Evolutionary conservation across 2,888 invertebrate species (phyloP).

Genomic region (Plemyria rubiginata): DNA sequence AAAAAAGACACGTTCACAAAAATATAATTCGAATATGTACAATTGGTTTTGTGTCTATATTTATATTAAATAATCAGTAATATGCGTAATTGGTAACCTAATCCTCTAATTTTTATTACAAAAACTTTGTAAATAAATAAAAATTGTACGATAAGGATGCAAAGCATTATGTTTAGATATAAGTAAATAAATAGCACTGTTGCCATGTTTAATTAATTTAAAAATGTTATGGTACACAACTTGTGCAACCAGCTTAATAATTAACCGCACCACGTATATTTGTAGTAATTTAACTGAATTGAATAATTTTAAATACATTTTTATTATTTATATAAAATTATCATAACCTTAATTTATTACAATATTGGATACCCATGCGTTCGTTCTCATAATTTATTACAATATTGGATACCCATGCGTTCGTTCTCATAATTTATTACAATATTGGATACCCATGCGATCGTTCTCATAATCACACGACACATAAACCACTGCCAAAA

Average conservation of each 20-base stretch:
- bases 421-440: constrained; percentile 12
- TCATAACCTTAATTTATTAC: constrained; percentile 9
- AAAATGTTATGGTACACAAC: constrained; percentile 12
- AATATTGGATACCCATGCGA: constrained; percentile 24
- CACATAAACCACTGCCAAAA: constrained; percentile 30
- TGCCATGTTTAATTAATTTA: background rate
- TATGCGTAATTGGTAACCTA: constrained; percentile 50
- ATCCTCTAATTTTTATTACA: constrained; percentile 34
- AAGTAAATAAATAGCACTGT: background rate
- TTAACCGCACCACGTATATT: constrained; percentile 23
- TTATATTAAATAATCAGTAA: constrained; percentile 14
- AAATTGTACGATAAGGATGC: constrained; percentile 38
- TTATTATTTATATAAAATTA: constrained; percentile 26
- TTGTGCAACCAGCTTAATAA: constrained; percentile 21
- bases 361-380: constrained; percentile 24
- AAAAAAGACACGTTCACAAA: constrained; percentile 69
- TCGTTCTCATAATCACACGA: constrained; percentile 26
- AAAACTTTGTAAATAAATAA: constrained; percentile 38
- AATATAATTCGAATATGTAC: constrained; percentile 82
- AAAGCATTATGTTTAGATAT: constrained; percentile 19
- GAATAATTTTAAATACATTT: constrained; percentile 28
- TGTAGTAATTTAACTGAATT: constrained; percentile 25
- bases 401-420: constrained; percentile 24
- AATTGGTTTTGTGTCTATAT: constrained; percentile 52
- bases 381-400: constrained; percentile 12